Evolutionary conservation across 1,140 invertebrate species (phyloP), one percentile per base, ranked within the genome.

Genomic region (Uloborus diversus): DNA sequence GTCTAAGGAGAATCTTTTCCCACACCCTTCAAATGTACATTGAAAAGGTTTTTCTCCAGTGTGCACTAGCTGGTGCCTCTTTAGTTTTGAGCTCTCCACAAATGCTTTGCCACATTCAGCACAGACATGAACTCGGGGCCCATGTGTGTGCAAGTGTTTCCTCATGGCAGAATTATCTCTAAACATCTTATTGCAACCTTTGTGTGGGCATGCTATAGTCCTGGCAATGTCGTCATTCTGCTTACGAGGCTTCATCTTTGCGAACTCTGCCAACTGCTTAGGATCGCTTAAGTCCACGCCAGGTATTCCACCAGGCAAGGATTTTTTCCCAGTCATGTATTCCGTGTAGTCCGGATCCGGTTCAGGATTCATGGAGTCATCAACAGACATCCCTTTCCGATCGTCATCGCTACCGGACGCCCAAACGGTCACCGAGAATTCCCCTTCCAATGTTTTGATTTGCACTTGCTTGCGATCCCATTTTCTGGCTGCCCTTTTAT

Each of bases 381-480:
- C 82, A 2, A 71, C 76, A 49, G 66, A 35, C 49, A 64, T 59
- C 30, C 47, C 79, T 79, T 83, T 73, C 47, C 91, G 88, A 93
- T 94, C 94, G 85, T 96, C 94, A 82, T 96, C 94, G 23, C 82
- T 85, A 0, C 96, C 96, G 2, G 96, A 96, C 32, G 96, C 96
- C 96, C 96, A 99, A 95, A 98, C 98, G 64, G 96, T 98, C 57
- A 99, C 96, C 62, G 94, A 97, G 88, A 99, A 99, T 89, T 98
- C 96, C 49, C 96, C 96, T 88, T 98, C 96, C 88, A 98, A 92
- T 28, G 96, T 99, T 88, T 98, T 96, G 82, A 99, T 99, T 89
- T 98, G 96, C 66, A 98, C 96, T 88, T 97, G 94, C 88, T 98
- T 98, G 87, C 97, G 96, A 89, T 98, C 96, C 96, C 96, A 99